phyloP scores from a whole-genome alignment of 2,113 vertebrate species.

The Brachyhypopomus occidentalis region DNA sequence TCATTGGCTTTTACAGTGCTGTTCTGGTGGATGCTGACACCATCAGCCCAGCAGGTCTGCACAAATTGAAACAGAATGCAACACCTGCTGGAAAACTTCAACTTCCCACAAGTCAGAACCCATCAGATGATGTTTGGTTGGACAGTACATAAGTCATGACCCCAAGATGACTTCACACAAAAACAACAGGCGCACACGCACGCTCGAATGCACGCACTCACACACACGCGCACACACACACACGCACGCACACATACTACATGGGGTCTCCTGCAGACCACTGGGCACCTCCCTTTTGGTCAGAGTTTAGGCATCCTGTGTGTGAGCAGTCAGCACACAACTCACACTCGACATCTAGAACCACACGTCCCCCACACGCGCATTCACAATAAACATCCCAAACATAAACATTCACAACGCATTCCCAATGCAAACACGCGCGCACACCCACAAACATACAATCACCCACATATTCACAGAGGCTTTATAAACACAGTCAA shows the following conservation, averaged over 20 bases:
- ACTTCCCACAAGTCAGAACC: conserved; percentile 53
- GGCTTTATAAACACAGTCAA: conserved; percentile 73
- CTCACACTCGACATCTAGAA: conserved; percentile 32
- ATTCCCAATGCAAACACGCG: conserved; percentile 45
- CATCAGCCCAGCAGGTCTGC: conserved; percentile 36
- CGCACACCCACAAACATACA: conserved; percentile 22
- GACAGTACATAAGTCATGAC: conserved; percentile 62
- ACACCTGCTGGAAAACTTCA: conserved; percentile 48
- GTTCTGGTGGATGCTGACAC: conserved; percentile 2
- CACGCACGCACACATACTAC: conserved; percentile 9
- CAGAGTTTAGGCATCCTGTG: conserved; percentile 69
- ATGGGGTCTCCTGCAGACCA: conserved; percentile 56
- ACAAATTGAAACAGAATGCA: conserved; percentile 34
- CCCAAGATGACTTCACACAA: conserved; percentile 57
- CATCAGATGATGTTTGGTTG: conserved; percentile 59
- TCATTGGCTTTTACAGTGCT: conserved; percentile 38
- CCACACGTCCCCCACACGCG: conserved; percentile 28
- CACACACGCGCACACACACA: background rate
- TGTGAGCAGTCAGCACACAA: conserved; percentile 46
- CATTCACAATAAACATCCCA: background rate
- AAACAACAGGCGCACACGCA: background rate
- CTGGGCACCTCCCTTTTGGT: conserved; percentile 65
- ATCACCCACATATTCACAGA: conserved; percentile 54
- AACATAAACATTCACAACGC: conserved; percentile 40
- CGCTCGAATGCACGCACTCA: too few relatives aligned